phyloP scores from a whole-genome alignment of 2,113 vertebrate species.

The Ceyx cyanopectus region DNA sequence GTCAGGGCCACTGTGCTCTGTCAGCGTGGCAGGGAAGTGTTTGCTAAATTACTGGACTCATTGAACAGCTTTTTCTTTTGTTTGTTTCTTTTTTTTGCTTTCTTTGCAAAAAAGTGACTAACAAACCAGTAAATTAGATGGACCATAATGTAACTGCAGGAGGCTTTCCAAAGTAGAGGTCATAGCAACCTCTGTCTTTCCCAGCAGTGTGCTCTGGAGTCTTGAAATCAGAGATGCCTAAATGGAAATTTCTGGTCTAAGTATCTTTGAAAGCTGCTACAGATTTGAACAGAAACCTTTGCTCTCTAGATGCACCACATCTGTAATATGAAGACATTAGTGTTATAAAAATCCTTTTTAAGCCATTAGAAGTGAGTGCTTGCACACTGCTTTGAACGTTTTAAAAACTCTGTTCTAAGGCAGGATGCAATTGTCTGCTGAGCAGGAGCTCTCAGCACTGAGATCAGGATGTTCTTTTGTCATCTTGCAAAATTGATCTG shows the following conservation, averaged over 20 bases:
- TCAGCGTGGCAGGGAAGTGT: not conserved
- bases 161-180: not conserved
- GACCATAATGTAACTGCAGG: not conserved
- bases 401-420: constrained; percentile 53
- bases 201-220: not conserved
- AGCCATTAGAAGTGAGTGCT: constrained; percentile 30
- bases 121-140: not conserved
- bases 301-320: not conserved
- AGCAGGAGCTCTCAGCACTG: constrained; percentile 35
- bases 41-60: not conserved
- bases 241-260: constrained; percentile 30
- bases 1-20: not conserved
- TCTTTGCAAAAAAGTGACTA: not conserved
- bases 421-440: constrained; percentile 58
- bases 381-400: constrained; percentile 16
- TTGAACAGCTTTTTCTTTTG: not conserved
- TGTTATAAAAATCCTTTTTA: constrained; percentile 24
- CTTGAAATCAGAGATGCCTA: constrained; percentile 15
- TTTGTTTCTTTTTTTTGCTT: not conserved
- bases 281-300: not conserved
- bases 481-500: constrained; percentile 10
- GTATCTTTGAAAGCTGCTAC: not conserved
- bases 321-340: constrained; percentile 26
- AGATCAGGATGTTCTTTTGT: constrained; percentile 50
- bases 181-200: not conserved